Evolutionary conservation across 2,113 vertebrate genomes (phyloP).

Genomic region (Eolophus roseicapilla): DNA sequence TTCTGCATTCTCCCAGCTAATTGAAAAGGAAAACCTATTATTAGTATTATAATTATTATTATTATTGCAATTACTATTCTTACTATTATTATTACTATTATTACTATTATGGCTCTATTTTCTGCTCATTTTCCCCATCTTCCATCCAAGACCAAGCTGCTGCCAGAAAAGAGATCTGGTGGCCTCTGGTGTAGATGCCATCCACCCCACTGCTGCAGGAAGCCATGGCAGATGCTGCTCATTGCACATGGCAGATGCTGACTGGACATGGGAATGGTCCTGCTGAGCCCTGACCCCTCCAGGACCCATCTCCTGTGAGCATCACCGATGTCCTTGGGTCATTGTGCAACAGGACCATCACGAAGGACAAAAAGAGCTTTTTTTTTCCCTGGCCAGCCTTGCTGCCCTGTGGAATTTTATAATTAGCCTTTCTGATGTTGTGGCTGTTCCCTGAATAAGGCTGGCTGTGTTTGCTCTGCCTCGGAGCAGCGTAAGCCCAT

Average conservation of each 20-base stretch:
- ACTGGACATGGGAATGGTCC: not conserved
- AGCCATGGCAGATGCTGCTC: not conserved
- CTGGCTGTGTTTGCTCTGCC: conserved; percentile 12
- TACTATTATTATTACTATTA: no score
- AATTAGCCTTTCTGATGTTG: conserved; percentile 6
- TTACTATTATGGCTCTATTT: not conserved
- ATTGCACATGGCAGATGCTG: fast-evolving
- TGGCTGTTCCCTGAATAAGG: conserved; percentile 12
- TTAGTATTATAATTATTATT: not conserved
- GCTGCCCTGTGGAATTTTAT: conserved; percentile 13
- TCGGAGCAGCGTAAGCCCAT: not conserved
- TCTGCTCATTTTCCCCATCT: not conserved
- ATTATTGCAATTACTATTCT: no score
- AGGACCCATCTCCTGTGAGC: fast-evolving
- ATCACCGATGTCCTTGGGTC: not conserved
- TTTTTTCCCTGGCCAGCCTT: not conserved
- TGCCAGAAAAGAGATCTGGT: not conserved
- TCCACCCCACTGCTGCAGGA: fast-evolving
- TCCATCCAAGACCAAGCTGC: not conserved
- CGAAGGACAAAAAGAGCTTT: not conserved
- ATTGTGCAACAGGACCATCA: not conserved
- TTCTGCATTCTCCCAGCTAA: not conserved
- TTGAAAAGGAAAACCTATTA: not conserved
- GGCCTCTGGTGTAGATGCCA: not conserved
- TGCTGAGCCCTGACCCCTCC: not conserved